Percentiles rank a stretch among this genome's conserved stretches.
Conservation (phyloP, 2,113 vertebrate species). For the Urocolius indicus region DNA sequence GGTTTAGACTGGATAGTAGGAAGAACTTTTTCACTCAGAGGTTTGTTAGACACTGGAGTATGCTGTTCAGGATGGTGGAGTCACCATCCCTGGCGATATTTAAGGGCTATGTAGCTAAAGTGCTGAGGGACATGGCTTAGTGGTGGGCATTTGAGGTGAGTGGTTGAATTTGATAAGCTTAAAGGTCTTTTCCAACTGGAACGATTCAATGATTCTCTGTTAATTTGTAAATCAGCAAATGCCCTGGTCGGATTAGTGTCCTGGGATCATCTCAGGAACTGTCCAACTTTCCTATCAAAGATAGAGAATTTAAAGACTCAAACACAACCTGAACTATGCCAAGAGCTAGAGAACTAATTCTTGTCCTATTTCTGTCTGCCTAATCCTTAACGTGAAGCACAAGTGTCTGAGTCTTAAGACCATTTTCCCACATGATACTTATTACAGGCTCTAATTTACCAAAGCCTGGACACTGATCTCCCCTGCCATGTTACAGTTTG, state of each 20-base stretch:
- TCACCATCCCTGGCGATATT: too few species aligned
- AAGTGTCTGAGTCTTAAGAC: background rate
- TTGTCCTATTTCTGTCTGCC: background rate
- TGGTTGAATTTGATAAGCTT: too few species aligned
- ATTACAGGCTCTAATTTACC: background rate
- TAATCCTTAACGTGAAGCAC: background rate
- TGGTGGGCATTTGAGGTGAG: too few species aligned
- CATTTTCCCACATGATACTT: background rate
- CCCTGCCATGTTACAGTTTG: background rate
- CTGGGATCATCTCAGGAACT: background rate
- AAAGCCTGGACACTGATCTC: background rate
- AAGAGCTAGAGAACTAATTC: background rate
- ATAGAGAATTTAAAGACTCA: background rate
- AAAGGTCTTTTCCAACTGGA: too few species aligned
- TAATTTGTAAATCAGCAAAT: background rate
- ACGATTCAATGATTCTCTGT: too few species aligned
- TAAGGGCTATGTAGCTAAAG: too few species aligned
- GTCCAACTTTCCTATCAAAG: background rate
- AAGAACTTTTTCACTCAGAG: too few species aligned
- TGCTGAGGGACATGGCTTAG: too few species aligned
- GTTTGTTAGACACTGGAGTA: too few species aligned
- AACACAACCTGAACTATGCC: background rate
- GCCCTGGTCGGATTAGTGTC: background rate
- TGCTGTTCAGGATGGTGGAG: too few species aligned
- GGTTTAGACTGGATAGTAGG: too few species aligned